These are phyloP conservation scores for Pentalonia nigronervosa DNA, from an alignment of 1,140 invertebrate genomes.

Conservation along the genomic window DNA sequence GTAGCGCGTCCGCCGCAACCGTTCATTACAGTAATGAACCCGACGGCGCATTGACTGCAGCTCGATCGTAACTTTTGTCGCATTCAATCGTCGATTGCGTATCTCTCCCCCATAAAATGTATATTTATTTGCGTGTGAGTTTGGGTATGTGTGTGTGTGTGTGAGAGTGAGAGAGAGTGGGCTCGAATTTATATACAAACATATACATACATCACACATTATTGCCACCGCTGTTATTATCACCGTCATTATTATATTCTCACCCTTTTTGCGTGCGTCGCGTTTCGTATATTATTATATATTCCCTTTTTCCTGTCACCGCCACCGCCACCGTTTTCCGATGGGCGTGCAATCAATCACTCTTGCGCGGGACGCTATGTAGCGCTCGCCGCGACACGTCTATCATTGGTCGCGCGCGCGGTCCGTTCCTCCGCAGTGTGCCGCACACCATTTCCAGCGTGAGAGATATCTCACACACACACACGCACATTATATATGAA, in stretches of 20 bases:
- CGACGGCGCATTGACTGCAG: not conserved
- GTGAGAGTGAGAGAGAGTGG: not conserved
- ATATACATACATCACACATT: not conserved
- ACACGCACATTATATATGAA: not conserved
- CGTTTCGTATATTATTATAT: not conserved
- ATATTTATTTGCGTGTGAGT: not conserved
- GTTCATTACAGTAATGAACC: conserved; percentile 26
- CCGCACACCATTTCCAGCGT: not conserved
- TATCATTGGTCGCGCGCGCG: conserved; percentile 30
- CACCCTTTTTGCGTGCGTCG: not conserved
- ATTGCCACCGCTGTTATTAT: not conserved
- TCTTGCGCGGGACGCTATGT: not conserved
- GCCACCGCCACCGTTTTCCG: conserved; percentile 27
- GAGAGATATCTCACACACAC: not conserved
- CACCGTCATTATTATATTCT: not conserved
- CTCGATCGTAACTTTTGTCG: not conserved
- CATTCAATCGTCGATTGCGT: not conserved
- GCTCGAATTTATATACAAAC: not conserved
- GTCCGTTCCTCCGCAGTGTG: not conserved
- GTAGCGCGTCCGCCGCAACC: not conserved
- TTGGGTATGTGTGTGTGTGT: not conserved
- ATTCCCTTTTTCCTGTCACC: conserved; percentile 38
- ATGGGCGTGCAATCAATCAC: conserved; percentile 50
- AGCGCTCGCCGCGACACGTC: conserved; percentile 11
- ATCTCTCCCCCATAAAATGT: not conserved